These are phyloP conservation scores for Rotaria socialis DNA, from an alignment of 2,888 invertebrate species.

Conservation along the genomic window DNA sequence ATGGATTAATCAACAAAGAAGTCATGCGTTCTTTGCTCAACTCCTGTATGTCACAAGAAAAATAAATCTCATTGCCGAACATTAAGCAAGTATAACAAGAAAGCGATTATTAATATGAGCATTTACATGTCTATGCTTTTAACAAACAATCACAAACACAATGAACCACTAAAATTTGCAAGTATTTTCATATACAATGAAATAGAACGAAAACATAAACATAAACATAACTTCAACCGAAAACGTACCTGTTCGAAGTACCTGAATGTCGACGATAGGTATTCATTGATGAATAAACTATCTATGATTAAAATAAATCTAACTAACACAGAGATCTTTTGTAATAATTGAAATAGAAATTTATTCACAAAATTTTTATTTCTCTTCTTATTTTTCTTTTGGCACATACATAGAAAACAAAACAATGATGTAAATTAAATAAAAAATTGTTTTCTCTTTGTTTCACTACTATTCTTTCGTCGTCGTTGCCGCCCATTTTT, in stretches of 20 bases:
- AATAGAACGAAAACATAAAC: neutral
- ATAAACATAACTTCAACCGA: neutral
- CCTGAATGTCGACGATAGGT: constrained; percentile 12
- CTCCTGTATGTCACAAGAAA: too few species aligned
- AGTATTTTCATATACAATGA: neutral
- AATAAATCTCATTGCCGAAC: too few species aligned
- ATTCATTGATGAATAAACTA: neutral
- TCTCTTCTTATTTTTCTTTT: neutral
- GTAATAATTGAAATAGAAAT: neutral
- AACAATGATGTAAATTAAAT: neutral
- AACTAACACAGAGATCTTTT: neutral
- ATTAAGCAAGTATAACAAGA: too few species aligned
- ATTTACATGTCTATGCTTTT: too few species aligned
- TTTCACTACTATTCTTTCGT: neutral
- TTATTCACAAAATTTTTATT: neutral
- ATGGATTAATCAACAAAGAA: too few species aligned
- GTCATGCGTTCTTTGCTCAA: too few species aligned
- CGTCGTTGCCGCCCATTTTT: neutral
- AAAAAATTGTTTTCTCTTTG: neutral
- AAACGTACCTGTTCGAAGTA: neutral
- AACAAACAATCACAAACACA: too few species aligned
- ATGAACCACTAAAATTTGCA: too few species aligned
- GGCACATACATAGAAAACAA: constrained; percentile 6
- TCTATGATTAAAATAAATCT: constrained; percentile 15
- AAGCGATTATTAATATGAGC: too few species aligned